Base-by-base conservation (phyloP, 2,888 invertebrate genomes). In the Sesia apiformis region DNA sequence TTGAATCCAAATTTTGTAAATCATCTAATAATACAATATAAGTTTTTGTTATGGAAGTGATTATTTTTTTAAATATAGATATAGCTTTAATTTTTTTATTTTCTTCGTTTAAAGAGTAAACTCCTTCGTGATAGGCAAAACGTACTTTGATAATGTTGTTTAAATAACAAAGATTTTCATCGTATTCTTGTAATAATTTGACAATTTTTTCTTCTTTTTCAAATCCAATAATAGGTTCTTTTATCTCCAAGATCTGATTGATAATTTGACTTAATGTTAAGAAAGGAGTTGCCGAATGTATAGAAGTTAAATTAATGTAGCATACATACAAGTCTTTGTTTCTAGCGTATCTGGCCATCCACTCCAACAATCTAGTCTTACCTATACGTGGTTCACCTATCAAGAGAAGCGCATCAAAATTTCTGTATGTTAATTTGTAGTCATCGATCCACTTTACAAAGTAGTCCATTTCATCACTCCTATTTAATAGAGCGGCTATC, bases 361-460 rank as follows among this genome's bases (percentile, higher is more conserved):
- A 89, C 63, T 91, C 88, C 56, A 93, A 67, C 51, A 93, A 64
- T 59, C 91, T 82, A 38, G 89, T 90, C 70, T 93, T 93, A 3
- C 93, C 93, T 7, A 91, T 81, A 39, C 91, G 84, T 6, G 82
- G 74, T 56, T 88, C 84, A 39, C 92, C 93, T 59, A 91, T 81
- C 41, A 92, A 76, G 55, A 92, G 74, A 39, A 93, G 71, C 3
- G 92, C 93, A 64, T 88, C 81, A 60, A 88, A 90, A 60, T 75
- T 74, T 67, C 85, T 70, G 62, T 64, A 72, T 53, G 63, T 53
- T 57, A 62, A 55, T 58, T 66, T 53, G 52, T 62, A 67, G 4
- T 77, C 72, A 52, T 74, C 66, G 3, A 91, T 61, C 78, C 84
- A 84, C 49, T 68, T 69, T 57, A 80, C 63, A 61, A 82, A 90